Evolutionary conservation across 2,888 invertebrate genomes (phyloP).

Genomic region (Cataglyphis altisquamis): DNA sequence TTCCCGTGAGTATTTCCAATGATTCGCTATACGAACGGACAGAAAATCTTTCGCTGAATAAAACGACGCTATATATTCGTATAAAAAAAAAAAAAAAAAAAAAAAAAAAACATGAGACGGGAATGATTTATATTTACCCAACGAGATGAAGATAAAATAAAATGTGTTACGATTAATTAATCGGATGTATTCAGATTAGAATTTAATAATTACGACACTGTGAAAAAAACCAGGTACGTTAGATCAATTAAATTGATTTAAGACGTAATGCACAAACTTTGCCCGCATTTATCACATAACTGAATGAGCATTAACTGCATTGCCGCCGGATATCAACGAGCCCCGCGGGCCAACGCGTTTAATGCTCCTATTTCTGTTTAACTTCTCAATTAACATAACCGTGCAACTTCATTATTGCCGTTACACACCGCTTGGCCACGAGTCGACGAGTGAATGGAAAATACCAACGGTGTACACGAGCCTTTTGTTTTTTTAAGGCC

Average conservation of each 20-base stretch:
- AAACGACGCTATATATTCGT: neutral
- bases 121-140: neutral
- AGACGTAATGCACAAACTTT: conserved; percentile 74
- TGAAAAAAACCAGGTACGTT: conserved; percentile 61
- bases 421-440: conserved; percentile 64
- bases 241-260: conserved; percentile 77
- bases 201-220: conserved; percentile 32
- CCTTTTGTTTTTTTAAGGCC: conserved; percentile 60
- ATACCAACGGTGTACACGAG: conserved; percentile 56
- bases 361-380: conserved; percentile 82
- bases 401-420: conserved; percentile 80
- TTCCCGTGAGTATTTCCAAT: conserved; percentile 26
- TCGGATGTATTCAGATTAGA: neutral
- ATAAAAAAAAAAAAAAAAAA: neutral
- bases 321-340: conserved; percentile 75
- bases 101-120: neutral
- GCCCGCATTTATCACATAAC: conserved; percentile 79
- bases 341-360: conserved; percentile 70
- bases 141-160: neutral
- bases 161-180: conserved; percentile 18
- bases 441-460: conserved; percentile 70
- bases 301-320: conserved; percentile 76
- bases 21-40: neutral
- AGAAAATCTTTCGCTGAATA: neutral
- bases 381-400: conserved; percentile 82